Conservation (phyloP, 1,140 invertebrate species). For the Aphaenogaster floridana region DNA sequence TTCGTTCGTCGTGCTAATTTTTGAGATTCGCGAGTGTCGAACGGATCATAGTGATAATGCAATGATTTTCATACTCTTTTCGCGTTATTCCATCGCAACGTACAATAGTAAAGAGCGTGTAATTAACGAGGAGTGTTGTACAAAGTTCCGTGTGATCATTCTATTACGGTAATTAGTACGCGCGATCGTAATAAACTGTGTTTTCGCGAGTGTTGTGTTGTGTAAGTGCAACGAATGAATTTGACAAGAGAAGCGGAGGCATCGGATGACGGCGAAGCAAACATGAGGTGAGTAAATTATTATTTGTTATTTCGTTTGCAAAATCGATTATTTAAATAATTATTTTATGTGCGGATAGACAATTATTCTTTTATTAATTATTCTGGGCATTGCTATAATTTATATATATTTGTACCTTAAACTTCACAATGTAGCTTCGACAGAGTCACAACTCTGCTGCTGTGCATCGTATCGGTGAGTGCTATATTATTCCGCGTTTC, state of each 20-base stretch:
- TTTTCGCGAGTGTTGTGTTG: not conserved
- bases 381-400: not conserved
- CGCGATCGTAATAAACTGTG: not conserved
- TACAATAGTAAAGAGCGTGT: not conserved
- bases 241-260: not conserved
- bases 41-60: not conserved
- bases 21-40: not conserved
- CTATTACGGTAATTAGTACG: slow-evolving; percentile 12
- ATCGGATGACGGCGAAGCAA: not conserved
- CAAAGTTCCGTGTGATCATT: slow-evolving; percentile 18
- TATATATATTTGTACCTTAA: not conserved
- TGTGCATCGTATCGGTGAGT: not conserved
- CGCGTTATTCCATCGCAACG: not conserved
- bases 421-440: not conserved
- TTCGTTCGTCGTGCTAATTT: not conserved
- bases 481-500: not conserved
- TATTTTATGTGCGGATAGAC: not conserved
- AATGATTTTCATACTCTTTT: not conserved
- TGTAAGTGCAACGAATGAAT: not conserved
- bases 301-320: not conserved
- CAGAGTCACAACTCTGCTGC: not conserved
- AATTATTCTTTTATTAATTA: not conserved
- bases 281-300: not conserved
- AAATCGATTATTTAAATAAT: not conserved
- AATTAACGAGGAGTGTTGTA: slow-evolving; percentile 1